These are phyloP conservation scores for Syrmaticus mikado DNA, from an alignment of 2,113 vertebrate genomes.

Conservation along the genomic window DNA sequence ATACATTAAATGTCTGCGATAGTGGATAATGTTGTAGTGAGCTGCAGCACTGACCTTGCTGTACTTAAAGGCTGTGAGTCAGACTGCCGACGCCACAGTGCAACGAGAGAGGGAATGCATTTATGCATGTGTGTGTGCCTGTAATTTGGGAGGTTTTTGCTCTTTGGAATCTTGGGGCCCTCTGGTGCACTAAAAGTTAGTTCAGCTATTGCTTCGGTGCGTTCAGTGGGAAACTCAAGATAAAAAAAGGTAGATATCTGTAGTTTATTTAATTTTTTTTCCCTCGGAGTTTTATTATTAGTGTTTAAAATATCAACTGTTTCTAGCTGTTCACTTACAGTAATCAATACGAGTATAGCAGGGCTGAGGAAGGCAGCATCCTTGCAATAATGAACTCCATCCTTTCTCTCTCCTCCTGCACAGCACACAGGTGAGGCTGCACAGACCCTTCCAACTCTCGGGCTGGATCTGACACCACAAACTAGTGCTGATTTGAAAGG, in stretches of 20 bases:
- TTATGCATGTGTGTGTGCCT: neutral
- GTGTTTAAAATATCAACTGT: conserved; percentile 47
- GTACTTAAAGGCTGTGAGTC: conserved; percentile 71
- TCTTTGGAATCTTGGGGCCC: conserved; percentile 24
- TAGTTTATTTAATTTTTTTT: neutral
- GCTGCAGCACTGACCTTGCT: conserved; percentile 64
- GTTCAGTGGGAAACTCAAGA: neutral
- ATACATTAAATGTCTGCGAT: conserved; percentile 74
- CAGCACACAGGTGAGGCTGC: neutral
- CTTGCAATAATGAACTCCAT: neutral
- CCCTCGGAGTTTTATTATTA: conserved; percentile 10
- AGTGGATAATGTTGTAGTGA: conserved; percentile 18
- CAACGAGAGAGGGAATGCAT: neutral
- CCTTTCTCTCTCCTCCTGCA: neutral
- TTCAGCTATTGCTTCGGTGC: conserved; percentile 51
- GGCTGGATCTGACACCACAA: neutral
- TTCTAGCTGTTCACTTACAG: conserved; percentile 14
- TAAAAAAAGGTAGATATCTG: neutral
- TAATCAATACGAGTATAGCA: conserved; percentile 37
- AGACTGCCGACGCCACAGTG: conserved; percentile 70
- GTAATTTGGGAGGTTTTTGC: conserved; percentile 25
- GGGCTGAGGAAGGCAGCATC: conserved; percentile 24
- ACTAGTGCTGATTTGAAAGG: neutral
- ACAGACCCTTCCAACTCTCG: neutral
- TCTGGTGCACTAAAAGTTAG: conserved; percentile 6